Conservation (phyloP, 2,113 vertebrate species). For the Quiscalus mexicanus region DNA sequence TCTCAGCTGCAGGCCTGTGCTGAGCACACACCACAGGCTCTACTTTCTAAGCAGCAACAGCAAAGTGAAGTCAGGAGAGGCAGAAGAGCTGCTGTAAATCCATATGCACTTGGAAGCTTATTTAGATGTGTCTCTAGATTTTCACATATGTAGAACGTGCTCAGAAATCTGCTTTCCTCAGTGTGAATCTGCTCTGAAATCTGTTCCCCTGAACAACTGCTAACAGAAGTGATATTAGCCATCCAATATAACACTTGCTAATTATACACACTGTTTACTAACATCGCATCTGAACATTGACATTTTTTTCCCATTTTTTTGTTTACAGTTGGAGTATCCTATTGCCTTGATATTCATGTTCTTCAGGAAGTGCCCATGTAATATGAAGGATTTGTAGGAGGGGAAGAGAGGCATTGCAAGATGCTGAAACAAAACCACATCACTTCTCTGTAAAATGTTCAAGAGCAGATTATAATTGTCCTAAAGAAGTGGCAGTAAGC, state of each 20-base stretch:
- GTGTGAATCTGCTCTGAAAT: conserved; percentile 35
- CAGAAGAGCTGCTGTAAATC: not conserved
- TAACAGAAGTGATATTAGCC: conserved; percentile 44
- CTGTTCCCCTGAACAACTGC: conserved; percentile 44
- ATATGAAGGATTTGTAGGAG: not conserved
- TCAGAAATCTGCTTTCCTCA: conserved; percentile 46
- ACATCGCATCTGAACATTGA: not conserved
- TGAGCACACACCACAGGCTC: not conserved
- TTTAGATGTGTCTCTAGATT: conserved; percentile 7
- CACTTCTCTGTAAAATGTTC: not conserved
- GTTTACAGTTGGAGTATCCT: not conserved
- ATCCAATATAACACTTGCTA: conserved; percentile 15
- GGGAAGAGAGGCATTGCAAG: not conserved
- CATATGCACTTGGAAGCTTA: not conserved
- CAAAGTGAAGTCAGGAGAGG: not conserved
- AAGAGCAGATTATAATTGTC: not conserved
- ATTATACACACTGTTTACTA: conserved; percentile 42
- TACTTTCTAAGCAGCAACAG: not conserved
- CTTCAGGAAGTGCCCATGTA: not conserved
- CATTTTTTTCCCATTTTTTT: not conserved
- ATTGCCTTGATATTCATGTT: not conserved
- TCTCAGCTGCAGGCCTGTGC: not conserved
- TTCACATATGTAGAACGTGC: conserved; percentile 15
- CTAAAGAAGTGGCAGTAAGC: not conserved
- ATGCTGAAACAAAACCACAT: not conserved